phyloP scores from a whole-genome alignment of 2,113 vertebrate species.

The Empidonax alnorum region DNA sequence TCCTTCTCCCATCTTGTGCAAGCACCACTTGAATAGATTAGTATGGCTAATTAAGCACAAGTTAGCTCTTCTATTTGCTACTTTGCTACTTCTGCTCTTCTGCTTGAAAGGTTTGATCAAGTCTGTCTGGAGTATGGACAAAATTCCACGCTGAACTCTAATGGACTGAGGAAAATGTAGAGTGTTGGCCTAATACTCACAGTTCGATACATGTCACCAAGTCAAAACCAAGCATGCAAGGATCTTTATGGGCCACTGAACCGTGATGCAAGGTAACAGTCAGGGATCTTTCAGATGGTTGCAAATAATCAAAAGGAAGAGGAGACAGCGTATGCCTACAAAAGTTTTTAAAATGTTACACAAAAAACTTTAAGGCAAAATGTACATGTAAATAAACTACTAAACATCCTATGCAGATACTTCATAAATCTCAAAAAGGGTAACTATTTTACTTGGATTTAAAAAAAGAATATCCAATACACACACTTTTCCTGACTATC shows the following conservation, averaged over 20 bases:
- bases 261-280: constrained; percentile 87
- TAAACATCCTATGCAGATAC: neutral
- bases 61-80: neutral
- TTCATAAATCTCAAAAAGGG: neutral
- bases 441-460: neutral
- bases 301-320: constrained; percentile 82
- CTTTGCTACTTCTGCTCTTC: neutral
- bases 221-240: constrained; percentile 88
- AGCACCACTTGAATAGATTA: neutral
- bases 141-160: neutral
- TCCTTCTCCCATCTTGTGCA: neutral
- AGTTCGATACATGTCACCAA: constrained; percentile 90
- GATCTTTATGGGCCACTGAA: constrained; percentile 87
- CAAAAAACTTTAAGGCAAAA: neutral
- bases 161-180: neutral
- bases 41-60: neutral
- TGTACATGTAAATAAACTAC: neutral
- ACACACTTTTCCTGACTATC: neutral
- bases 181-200: constrained; percentile 77
- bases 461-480: neutral
- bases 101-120: neutral
- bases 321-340: constrained; percentile 83
- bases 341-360: neutral
- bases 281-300: constrained; percentile 80
- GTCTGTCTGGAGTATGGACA: neutral